phyloP scores from a whole-genome alignment of 1,140 invertebrate species.

The Micrasema longulum region DNA sequence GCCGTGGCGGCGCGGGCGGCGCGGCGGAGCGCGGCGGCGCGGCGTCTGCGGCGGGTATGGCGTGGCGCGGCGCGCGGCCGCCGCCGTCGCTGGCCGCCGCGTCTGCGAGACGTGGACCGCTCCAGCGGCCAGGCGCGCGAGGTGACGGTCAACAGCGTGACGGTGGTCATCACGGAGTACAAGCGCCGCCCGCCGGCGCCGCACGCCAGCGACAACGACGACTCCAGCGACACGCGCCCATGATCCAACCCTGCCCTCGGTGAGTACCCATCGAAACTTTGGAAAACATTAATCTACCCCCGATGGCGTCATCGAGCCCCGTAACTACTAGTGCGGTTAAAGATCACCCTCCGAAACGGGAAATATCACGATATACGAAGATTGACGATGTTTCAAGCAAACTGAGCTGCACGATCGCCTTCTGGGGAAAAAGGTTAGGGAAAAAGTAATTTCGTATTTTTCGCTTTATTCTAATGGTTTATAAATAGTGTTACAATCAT shows the following conservation, averaged over 20 bases:
- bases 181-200: slow-evolving; percentile 74
- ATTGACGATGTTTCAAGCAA: too few species aligned
- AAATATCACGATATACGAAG: too few species aligned
- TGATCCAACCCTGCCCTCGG: slow-evolving; percentile 38
- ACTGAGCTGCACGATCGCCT: too few species aligned
- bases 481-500: slow-evolving; percentile 18
- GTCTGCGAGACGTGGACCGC: slow-evolving; percentile 91
- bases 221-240: slow-evolving; percentile 62
- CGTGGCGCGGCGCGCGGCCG: slow-evolving; percentile 17
- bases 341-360: too few species aligned
- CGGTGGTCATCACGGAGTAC: slow-evolving; percentile 96
- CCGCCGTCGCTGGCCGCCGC: slow-evolving; percentile 72
- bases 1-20: slow-evolving; percentile 68
- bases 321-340: background rate
- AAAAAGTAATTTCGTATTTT: slow-evolving; percentile 18
- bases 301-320: background rate
- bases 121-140: slow-evolving; percentile 90
- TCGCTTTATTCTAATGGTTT: slow-evolving; percentile 17
- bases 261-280: too few species aligned
- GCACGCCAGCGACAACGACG: slow-evolving; percentile 65
- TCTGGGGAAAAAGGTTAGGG: too few species aligned
- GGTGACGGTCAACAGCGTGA: slow-evolving; percentile 96
- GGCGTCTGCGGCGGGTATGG: slow-evolving; percentile 60
- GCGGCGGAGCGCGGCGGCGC: slow-evolving; percentile 65
- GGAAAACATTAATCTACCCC: background rate